Base-by-base conservation (phyloP, 2,113 vertebrate genomes). In the Plectropomus leopardus region DNA sequence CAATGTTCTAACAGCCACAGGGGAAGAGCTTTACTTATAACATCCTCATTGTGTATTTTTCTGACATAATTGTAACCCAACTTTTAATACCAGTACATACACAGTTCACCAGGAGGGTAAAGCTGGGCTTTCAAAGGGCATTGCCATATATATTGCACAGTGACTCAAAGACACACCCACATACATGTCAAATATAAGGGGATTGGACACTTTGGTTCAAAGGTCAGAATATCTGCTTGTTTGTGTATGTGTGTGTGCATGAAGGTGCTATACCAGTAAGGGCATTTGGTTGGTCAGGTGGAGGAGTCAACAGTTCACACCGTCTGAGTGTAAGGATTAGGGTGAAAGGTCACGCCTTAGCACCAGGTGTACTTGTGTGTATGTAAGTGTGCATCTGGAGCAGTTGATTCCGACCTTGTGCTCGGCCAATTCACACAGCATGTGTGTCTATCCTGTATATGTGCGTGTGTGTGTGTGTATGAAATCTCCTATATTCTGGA, bases 291-390 rank as follows among this genome's bases (percentile, higher is more conserved):
- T 59, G 44, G 70, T 77, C 76, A 55, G 58, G 34, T 58, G 71
- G 40, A 60, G n/a, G 72, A 59, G 84, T 82, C 82, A 86, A 70
- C 5, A 77, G 75, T 81, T 83, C 73, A 87, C 58, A 78, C 28
- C 45, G 84, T 88, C 73, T 82, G 74, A 44, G 64, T 63, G 24
- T 28, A 54, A 34, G 69, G 84, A 86, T 86, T 76, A 82, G 48
- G 81, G 72, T 86, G 58, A 89, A 79, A 80, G 83, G 60, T 85
- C 63, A 80, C 24, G 51, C 23, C 30, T 69, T 54, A 75, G 60
- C 60, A 68, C 48, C 73, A 45, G 21, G 65, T 78, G 76, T 28
- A 80, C 47, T 51, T 76, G 73, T 75, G 61, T 42, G 64, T 61
- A 55, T 73, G 58, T 68, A 72, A 51, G 23, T 69, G 34, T 67